These are phyloP conservation scores for Minunthozetes semirufus DNA, from an alignment of 2,888 invertebrate species.

Conservation along the genomic window DNA sequence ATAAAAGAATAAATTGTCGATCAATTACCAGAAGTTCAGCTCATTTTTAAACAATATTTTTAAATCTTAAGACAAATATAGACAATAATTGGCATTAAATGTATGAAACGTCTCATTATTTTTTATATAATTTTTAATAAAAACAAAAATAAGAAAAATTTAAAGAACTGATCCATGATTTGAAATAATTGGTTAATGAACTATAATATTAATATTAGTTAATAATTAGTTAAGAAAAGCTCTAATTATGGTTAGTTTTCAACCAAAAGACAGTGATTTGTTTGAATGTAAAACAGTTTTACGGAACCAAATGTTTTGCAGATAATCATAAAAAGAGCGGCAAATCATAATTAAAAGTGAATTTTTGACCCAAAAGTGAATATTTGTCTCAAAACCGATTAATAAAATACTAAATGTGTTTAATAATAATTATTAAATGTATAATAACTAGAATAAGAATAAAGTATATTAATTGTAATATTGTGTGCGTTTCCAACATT, in stretches of 20 bases:
- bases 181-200: not conserved
- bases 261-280: not conserved
- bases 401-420: constrained; percentile 20
- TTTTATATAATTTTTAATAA: not conserved
- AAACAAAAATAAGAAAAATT: not conserved
- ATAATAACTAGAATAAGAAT: constrained; percentile 27
- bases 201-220: not conserved
- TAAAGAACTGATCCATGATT: not conserved
- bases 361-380: no score
- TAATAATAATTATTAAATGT: not conserved
- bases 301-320: no score
- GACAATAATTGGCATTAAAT: no score
- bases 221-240: not conserved
- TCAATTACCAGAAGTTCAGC: not conserved
- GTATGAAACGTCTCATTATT: not conserved
- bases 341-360: not conserved
- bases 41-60: not conserved
- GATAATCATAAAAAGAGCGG: not conserved
- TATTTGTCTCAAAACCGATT: constrained; percentile 9
- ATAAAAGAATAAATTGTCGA: constrained; percentile 4
- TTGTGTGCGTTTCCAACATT: constrained; percentile 31
- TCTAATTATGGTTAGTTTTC: not conserved
- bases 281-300: no score
- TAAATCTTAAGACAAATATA: no score
- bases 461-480: constrained; percentile 4